Base-by-base conservation (phyloP, 2,113 vertebrate species). In the Osmerus eperlanus region DNA sequence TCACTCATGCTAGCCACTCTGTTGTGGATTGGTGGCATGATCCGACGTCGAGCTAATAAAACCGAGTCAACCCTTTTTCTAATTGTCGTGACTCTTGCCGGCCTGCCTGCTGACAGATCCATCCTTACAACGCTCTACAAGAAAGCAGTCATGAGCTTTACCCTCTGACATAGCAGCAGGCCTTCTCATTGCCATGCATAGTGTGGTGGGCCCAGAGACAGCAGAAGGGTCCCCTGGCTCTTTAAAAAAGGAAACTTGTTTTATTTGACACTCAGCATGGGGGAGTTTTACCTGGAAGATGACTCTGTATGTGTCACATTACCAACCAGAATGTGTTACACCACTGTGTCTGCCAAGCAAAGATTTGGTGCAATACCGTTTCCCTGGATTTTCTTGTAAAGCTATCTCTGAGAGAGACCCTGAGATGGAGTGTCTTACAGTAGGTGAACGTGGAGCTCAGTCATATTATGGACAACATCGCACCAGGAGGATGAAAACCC, bases 141-240 rank as follows among this genome's bases (percentile, higher is more conserved):
- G 86, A 80, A 74, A 85, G 79, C 71, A 78, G 65, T 70, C 67
- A 72, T 74, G 25, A 3, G 25, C 25, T 28, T 0, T 28, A 56
- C 76, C 66, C 69, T 68, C 62, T 32, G 54, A 65, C 68, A 81
- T 14, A 67, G 73, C 52, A 65, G 74, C 54, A 65, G 74, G 58
- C 78, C 78, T 15, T 67, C 78, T 87, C 79, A 81, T 85, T 87
- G 75, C 70, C 78, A 82, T 85, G 83, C 85, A 83, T 71, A 36
- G 75, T 72, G 73, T 78, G 70, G 72, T 76, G 75, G 78, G 32
- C 64, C 7, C 73, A 73, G 36, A 72, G 67, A 81, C 74, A 70
- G 74, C 70, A 63, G 66, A 74, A 74, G 74, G 71, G 67, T 80
- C 82, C 75, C 73, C 41, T 59, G 68, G 78, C 72, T 23, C 67